A percentile compares a stretch with the other conserved stretches of the same genome.
Conservation (phyloP, 2,113 vertebrate species). For the Xerus inauris region DNA sequence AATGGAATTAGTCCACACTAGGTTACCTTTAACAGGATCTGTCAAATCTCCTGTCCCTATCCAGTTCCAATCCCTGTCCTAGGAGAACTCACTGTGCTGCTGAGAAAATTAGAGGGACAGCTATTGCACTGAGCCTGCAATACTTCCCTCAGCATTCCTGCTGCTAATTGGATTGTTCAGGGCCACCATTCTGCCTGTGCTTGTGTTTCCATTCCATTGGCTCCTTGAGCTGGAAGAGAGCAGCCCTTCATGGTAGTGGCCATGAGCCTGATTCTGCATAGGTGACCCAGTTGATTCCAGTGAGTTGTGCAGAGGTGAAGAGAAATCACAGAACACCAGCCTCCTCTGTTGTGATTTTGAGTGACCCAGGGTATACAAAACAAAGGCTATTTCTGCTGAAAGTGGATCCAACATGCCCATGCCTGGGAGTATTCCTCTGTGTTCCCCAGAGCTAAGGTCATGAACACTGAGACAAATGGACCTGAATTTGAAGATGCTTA, state of each 20-base stretch:
- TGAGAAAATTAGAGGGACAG: not conserved
- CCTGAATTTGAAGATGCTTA: not conserved
- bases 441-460: not conserved
- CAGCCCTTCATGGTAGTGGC: not conserved
- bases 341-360: not conserved
- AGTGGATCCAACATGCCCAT: not conserved
- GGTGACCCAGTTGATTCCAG: not conserved
- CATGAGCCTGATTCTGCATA: not conserved
- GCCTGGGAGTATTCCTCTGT: too few relatives aligned
- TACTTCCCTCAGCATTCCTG: not conserved
- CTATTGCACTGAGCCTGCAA: rapidly evolving
- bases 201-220: not conserved
- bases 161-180: not conserved
- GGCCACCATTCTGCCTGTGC: not conserved
- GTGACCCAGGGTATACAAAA: not conserved
- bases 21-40: constrained; percentile 53
- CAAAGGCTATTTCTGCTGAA: not conserved
- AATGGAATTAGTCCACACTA: not conserved
- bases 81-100: not conserved
- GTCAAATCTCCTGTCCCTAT: not conserved
- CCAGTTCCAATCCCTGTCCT: not conserved
- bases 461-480: not conserved
- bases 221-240: not conserved
- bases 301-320: not conserved
- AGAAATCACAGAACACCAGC: not conserved